Base-by-base conservation (phyloP, 2,888 invertebrate species). In the Oscheius myriophilus region DNA sequence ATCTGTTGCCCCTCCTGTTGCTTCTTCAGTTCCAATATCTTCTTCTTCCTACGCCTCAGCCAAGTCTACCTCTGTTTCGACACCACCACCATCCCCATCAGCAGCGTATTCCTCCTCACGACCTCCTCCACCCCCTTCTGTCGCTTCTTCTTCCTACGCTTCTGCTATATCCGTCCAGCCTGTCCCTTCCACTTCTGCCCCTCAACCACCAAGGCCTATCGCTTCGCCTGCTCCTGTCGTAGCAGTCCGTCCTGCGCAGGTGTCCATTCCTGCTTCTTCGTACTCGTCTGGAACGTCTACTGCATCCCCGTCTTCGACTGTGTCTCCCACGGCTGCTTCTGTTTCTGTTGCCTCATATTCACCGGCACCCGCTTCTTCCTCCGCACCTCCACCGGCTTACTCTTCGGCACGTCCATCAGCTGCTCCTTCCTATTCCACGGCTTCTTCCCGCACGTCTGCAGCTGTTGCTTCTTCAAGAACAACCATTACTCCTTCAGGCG, bases 251-350 rank as follows among this genome's bases (percentile, higher is more conserved):
- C 25, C 18, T 23, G 9, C 18, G 18, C 23, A 53, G 16, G 2
- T 7, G 4, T 12, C 53, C 3, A 16, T 3, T 11, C 18, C 25
- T 39, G 25, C 46, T 26, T n/a, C 41, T 46, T 23, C 25, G 4
- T 16, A 14, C 21, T 53, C 53, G 2, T 53, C 53, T 14, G 16
- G 33, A 33, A 33, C 4, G 33, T 33, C 33, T 33, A 33, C 33
- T 33, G 33, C 9, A 33, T 33, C 23, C 11, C 23, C 25, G 12
- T 3, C 33, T 33, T 14, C n/a, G 7, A 7, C 55, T 33, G 39
- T 11, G 26, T 55, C 55, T 55, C 9, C 55, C 6, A 9, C 67
- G 26, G 26, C 59, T n/a, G 67, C 59, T 52, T n/a, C 54, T 21
- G 26, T 65, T 53, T 46, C 63, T 41, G 49, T 42, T 33, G 46